Evolutionary conservation across 37 sponge, comb jelly and placozoan genomes (phyloP).

Genomic region (Diacarnus erythraeanus): DNA sequence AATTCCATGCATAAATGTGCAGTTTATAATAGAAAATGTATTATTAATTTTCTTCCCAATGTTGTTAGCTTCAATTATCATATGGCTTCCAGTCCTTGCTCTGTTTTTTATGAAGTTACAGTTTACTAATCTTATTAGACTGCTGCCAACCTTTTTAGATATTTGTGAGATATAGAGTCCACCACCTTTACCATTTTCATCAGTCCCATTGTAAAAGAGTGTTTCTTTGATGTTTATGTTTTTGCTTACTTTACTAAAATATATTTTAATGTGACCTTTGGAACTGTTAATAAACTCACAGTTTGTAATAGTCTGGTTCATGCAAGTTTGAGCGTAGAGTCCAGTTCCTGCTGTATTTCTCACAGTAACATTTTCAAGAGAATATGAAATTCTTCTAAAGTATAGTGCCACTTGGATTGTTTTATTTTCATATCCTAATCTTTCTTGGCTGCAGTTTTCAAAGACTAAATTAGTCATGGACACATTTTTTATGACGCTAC

Average conservation of each 20-base stretch:
- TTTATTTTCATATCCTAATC: background rate
- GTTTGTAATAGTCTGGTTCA: background rate
- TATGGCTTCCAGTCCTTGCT: background rate
- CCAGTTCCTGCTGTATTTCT: background rate
- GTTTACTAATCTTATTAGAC: too few species aligned
- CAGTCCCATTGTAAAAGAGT: background rate
- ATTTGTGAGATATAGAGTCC: too few species aligned
- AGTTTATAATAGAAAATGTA: background rate
- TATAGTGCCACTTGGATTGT: background rate
- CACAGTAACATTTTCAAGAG: background rate
- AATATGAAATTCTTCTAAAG: background rate
- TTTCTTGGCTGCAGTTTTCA: background rate
- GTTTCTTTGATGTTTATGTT: background rate
- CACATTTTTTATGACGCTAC: background rate
- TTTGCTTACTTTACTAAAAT: background rate
- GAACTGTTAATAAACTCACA: background rate
- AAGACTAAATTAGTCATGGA: too few species aligned
- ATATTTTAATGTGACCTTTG: background rate
- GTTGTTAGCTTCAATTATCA: too few species aligned
- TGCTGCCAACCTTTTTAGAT: too few species aligned
- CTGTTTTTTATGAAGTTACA: background rate
- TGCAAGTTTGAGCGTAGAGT: background rate
- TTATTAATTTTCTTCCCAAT: too few species aligned
- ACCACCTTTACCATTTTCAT: background rate
- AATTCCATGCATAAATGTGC: background rate